A percentile compares a stretch with the other conserved stretches of the same genome.
Evolutionary conservation across 2,113 vertebrate species (phyloP).

Genomic region (Candoia aspera): DNA sequence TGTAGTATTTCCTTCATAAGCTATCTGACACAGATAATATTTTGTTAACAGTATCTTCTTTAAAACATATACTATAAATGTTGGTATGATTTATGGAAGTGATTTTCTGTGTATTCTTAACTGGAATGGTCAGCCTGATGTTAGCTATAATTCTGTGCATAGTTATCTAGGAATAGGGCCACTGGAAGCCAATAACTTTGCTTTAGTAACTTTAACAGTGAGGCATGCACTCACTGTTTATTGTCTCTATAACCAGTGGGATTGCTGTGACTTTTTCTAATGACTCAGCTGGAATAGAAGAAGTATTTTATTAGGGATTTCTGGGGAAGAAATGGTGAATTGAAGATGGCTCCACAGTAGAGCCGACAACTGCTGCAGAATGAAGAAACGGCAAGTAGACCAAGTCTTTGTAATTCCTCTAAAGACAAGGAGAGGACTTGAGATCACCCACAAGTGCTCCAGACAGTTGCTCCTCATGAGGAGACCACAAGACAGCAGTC

Average conservation of each 20-base stretch:
- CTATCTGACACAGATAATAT: background rate
- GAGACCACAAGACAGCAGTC: no score
- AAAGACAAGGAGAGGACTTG: no score
- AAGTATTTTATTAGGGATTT: background rate
- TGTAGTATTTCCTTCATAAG: background rate
- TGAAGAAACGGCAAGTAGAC: no score
- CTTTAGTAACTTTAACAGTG: no score
- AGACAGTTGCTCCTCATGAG: no score
- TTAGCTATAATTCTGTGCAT: background rate
- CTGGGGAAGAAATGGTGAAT: no score
- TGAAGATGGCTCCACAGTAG: no score
- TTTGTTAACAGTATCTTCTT: background rate
- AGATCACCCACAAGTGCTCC: no score
- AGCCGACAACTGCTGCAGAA: no score
- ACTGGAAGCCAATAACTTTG: background rate
- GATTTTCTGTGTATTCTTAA: background rate
- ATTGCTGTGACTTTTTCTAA: background rate
- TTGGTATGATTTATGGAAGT: background rate
- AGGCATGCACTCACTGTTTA: background rate
- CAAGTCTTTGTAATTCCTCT: no score
- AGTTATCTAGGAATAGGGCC: background rate
- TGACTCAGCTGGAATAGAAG: background rate
- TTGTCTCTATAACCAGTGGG: background rate
- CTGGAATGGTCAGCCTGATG: background rate
- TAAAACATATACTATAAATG: background rate